Base-by-base conservation (phyloP, 2,797 vertebrate genomes). In the Paratrypauchen microcephalus region DNA sequence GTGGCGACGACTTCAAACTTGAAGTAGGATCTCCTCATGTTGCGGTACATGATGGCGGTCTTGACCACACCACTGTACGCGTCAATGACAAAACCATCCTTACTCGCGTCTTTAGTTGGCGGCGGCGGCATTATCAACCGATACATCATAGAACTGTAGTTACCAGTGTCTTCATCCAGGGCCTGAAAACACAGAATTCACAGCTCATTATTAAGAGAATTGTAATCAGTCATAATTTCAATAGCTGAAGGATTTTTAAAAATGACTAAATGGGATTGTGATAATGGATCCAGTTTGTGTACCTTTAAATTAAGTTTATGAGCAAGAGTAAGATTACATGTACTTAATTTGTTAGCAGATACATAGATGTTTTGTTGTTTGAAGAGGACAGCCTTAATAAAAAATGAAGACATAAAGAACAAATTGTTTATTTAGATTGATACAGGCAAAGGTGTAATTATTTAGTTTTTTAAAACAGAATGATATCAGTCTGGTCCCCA, bases 11-110 rank as follows among this genome's bases (percentile, higher is more conserved):
- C 97, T 74, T 97, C 94, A 87, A 99, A 99, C 85, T 95, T 98
- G 89, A 98, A 99, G 87, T 98, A 98, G 4, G 95, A 96, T 71
- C 98, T 93, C 66, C 98, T 94, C 97, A 98, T 97, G 81, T 99
- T 99, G 83, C 96, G 96, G 91, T 98, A 99, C 76, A 98, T 94
- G 94, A 99, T 99, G 11, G 98, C 97, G 0, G 96, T 97, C 92
- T 99, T 99, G 88, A 99, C 95, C 11, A 98, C 85, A 6, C 97
- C 98, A 0, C 94, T 96, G 87, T 95, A 95, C 0, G 95, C 92
- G 82, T 98, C 97, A 7, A 99, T 95, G 72, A 99, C 95, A 66
- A 99, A 99, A 67, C 97, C 96, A 50, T 97, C 96, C 88, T 98
- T 98, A 57, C 92, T 93, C 9, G 65, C 65, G 21, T 96, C 95